A percentile compares a stretch with the other conserved stretches of the same genome.
phyloP scores from a whole-genome alignment of 2,113 vertebrate species.

The Semnornis frantzii region DNA sequence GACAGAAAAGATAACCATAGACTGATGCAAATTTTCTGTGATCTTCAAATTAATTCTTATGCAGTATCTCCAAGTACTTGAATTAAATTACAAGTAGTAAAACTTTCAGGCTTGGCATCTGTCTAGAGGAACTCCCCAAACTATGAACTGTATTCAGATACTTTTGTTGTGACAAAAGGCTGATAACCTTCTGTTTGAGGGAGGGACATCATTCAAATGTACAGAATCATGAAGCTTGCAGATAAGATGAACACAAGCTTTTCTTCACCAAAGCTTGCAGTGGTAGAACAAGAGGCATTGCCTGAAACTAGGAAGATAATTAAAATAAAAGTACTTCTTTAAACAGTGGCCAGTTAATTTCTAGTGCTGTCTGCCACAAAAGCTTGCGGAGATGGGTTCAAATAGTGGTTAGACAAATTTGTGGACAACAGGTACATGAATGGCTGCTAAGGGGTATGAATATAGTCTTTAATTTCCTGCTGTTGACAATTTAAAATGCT shows the following conservation, averaged over 20 bases:
- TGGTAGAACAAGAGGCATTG: not conserved
- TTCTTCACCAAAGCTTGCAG: not conserved
- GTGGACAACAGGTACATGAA: not conserved
- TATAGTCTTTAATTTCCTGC: not conserved
- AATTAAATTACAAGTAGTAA: not conserved
- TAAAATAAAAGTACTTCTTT: not conserved
- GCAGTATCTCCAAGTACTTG: not conserved
- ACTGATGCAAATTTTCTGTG: not conserved
- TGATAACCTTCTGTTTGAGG: not conserved
- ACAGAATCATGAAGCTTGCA: not conserved
- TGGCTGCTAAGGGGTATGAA: not conserved
- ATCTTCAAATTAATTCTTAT: not conserved
- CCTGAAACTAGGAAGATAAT: not conserved
- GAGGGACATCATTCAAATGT: not conserved
- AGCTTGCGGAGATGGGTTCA: not conserved
- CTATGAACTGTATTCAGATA: not conserved
- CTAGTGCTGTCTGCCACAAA: not conserved
- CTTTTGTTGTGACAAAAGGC: not conserved
- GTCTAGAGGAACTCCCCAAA: not conserved
- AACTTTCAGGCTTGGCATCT: not conserved
- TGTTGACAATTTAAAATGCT: not conserved
- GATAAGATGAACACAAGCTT: not conserved
- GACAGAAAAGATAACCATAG: not conserved
- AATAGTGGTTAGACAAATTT: not conserved
- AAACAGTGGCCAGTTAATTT: not conserved